Conservation (phyloP, 2,113 vertebrate species). For the Cervus canadensis region DNA sequence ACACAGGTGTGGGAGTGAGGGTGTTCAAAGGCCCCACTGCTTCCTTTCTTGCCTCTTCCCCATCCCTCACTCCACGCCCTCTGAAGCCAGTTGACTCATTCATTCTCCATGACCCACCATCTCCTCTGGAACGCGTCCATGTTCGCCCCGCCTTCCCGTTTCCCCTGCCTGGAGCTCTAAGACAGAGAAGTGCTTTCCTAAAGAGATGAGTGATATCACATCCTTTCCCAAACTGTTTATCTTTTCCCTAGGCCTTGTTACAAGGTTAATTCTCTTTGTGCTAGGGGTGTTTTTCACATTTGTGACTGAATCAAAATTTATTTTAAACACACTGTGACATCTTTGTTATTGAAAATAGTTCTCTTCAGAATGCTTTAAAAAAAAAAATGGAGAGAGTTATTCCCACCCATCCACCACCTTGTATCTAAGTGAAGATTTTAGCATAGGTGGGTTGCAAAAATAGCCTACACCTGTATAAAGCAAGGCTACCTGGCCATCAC, state of each 20-base stretch:
- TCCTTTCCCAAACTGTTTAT: conserved; percentile 59
- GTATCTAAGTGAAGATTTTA: not conserved
- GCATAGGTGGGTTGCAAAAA: not conserved
- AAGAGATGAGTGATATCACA: conserved; percentile 67
- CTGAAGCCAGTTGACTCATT: conserved; percentile 62
- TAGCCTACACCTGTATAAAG: not conserved
- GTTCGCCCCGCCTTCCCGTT: conserved; percentile 50
- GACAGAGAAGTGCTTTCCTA: conserved; percentile 62
- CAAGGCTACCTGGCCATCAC: not conserved
- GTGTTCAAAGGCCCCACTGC: not conserved
- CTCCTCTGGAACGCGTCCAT: conserved; percentile 53
- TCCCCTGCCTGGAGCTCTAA: conserved; percentile 66
- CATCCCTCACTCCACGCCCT: not conserved
- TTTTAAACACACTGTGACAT: not conserved
- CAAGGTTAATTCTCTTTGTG: conserved; percentile 48
- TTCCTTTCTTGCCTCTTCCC: conserved; percentile 32
- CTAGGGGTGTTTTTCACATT: not conserved
- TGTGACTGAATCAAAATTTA: conserved; percentile 33
- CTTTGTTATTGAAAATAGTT: conserved; percentile 14
- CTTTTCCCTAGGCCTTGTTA: not conserved
- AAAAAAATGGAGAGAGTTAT: not conserved
- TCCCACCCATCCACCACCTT: not conserved
- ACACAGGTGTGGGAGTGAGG: conserved; percentile 24
- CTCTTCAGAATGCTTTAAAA: conserved; percentile 8
- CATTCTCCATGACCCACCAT: conserved; percentile 35